Evolutionary conservation across 2,113 vertebrate species (phyloP).

Genomic region (Phalacrocorax carbo): DNA sequence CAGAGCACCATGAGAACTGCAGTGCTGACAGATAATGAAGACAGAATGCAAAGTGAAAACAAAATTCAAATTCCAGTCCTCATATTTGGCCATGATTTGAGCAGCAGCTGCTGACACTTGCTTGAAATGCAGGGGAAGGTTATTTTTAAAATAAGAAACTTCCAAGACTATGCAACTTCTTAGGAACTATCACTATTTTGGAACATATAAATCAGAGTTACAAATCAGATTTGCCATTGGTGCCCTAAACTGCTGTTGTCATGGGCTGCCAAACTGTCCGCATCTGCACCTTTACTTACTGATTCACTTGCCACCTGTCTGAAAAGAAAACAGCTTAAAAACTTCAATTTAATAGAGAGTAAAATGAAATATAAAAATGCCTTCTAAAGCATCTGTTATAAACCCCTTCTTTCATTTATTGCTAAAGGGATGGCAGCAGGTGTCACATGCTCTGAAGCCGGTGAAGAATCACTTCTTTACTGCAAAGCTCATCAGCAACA

Average conservation of each 20-base stretch:
- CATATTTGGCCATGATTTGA: neutral
- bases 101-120: neutral
- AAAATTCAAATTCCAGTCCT: neutral
- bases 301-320: neutral
- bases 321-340: slow-evolving; percentile 10
- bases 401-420: neutral
- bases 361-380: slow-evolving; percentile 25
- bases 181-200: neutral
- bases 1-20: neutral
- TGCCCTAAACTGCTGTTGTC: neutral
- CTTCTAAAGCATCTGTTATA: neutral
- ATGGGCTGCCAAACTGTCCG: neutral
- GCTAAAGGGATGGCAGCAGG: neutral
- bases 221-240: neutral
- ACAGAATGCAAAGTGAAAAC: neutral
- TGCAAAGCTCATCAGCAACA: neutral
- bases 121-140: neutral
- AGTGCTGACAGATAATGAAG: neutral
- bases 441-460: neutral
- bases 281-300: neutral
- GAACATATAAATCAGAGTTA: neutral
- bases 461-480: neutral
- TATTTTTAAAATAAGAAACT: neutral
- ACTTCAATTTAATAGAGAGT: neutral
- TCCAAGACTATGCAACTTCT: neutral